Percentiles rank a stretch among this genome's conserved stretches.
phyloP scores from a whole-genome alignment of 2,113 vertebrate species.

The Alaudala cheleensis region DNA sequence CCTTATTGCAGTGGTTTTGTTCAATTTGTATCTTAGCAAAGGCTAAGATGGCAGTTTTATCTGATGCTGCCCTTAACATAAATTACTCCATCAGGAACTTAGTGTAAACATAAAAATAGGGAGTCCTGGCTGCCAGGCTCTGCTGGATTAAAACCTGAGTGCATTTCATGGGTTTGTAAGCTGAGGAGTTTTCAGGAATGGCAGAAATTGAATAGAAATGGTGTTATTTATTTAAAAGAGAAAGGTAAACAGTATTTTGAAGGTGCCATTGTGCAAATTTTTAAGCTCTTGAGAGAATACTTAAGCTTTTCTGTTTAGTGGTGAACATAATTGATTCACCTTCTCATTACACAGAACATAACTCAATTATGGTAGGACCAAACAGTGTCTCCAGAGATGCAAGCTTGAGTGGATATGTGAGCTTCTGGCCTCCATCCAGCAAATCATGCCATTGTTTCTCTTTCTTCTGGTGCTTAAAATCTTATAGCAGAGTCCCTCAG shows the following conservation, averaged over 20 bases:
- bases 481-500: neutral
- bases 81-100: neutral
- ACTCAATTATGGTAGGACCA: constrained; percentile 69
- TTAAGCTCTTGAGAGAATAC: constrained; percentile 37
- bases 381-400: constrained; percentile 53
- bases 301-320: constrained; percentile 57
- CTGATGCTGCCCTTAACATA: neutral
- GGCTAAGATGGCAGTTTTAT: neutral
- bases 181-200: constrained; percentile 2
- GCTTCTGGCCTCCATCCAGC: constrained; percentile 49
- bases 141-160: neutral
- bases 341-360: constrained; percentile 63
- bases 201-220: neutral
- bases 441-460: constrained; percentile 42
- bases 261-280: neutral
- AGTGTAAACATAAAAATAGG: neutral
- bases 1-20: neutral
- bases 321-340: constrained; percentile 69
- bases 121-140: neutral
- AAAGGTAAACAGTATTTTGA: neutral
- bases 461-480: constrained; percentile 41
- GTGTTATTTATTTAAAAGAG: constrained; percentile 2
- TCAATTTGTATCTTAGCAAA: neutral
- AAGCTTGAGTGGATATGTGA: constrained; percentile 44
- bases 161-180: neutral